Percentiles rank a stretch among this genome's conserved stretches.
phyloP scores from a whole-genome alignment of 1,140 invertebrate genomes.

The Leptinotarsa lineolata region DNA sequence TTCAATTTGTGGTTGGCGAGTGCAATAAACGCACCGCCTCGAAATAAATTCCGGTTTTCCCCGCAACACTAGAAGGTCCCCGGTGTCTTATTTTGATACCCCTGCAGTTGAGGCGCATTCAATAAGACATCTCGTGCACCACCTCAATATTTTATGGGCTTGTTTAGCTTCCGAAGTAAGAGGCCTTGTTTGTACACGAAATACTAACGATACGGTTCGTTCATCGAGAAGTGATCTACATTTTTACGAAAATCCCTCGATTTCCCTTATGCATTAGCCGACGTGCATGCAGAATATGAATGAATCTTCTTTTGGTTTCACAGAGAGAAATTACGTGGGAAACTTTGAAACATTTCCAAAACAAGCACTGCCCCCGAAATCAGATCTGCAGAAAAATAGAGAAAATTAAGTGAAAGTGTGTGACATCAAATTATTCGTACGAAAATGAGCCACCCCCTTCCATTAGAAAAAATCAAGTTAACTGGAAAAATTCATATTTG shows the following conservation, averaged over 20 bases:
- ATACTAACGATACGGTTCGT: neutral
- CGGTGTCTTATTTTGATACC: constrained; percentile 29
- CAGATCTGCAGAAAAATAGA: no score
- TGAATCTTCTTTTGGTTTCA: neutral
- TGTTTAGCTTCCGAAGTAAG: neutral
- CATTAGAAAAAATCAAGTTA: no score
- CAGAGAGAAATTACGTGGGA: neutral
- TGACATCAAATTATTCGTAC: no score
- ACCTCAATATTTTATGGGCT: constrained; percentile 13
- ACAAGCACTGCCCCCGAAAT: no score
- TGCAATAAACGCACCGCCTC: constrained; percentile 25
- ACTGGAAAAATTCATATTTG: no score
- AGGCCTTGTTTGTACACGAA: neutral
- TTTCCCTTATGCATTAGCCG: no score
- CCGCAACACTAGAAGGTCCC: constrained; percentile 10
- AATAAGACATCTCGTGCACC: constrained; percentile 16
- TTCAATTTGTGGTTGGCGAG: constrained; percentile 27
- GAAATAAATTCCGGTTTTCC: constrained; percentile 21
- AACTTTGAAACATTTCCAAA: neutral
- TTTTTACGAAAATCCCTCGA: neutral
- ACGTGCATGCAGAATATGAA: no score
- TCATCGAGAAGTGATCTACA: neutral
- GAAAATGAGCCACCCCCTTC: no score
- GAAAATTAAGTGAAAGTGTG: no score
- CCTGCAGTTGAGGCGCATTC: constrained; percentile 19